Conservation (phyloP, 2,113 vertebrate genomes). For the Seriola aureovittata region DNA sequence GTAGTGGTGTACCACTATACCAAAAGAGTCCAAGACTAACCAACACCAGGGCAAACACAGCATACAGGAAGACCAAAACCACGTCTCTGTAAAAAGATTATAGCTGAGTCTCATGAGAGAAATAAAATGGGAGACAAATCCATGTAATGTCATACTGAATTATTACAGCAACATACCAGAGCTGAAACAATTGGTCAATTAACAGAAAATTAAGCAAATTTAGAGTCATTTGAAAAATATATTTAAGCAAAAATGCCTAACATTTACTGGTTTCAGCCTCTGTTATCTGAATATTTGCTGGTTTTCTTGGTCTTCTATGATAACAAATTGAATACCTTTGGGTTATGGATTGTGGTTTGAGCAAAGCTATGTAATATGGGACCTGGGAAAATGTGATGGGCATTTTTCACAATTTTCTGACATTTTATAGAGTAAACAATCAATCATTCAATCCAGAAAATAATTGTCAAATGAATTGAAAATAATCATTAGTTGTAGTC, state of each 20-base stretch:
- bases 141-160: not conserved
- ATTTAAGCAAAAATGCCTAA: not conserved
- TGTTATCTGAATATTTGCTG: not conserved
- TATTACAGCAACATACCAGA: not conserved
- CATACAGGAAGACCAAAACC: not conserved
- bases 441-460: not conserved
- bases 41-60: not conserved
- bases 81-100: not conserved
- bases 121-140: not conserved
- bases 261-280: not conserved
- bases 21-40: conserved; percentile 9
- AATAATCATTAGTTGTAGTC: not conserved
- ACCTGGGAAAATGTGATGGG: not conserved
- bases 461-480: not conserved
- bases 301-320: not conserved
- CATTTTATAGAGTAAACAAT: not conserved
- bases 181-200: too few species aligned
- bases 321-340: not conserved
- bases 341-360: conserved; percentile 2
- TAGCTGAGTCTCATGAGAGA: not conserved
- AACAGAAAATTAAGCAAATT: too few species aligned
- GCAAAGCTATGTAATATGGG: not conserved
- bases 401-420: not conserved
- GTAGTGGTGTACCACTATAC: not conserved
- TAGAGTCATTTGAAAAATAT: too few species aligned